Percentiles rank a stretch among this genome's conserved stretches.
Conservation (phyloP, 2,888 invertebrate species). For the Eupeodes latifasciatus region DNA sequence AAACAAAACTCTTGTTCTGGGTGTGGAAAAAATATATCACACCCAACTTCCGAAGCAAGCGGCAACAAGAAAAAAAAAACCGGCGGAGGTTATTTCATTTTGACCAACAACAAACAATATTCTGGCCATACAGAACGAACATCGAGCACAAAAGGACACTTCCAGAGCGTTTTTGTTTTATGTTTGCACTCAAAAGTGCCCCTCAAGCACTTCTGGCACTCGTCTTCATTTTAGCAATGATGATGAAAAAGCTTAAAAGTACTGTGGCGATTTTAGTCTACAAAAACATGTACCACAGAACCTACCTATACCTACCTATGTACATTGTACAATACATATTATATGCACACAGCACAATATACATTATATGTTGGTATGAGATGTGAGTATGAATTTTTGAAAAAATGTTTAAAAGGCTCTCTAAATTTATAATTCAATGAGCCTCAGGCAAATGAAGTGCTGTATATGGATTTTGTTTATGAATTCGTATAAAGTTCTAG, state of each 20-base stretch:
- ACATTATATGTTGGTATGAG: too few relatives aligned
- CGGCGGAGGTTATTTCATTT: conserved; percentile 4
- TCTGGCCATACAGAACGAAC: background rate
- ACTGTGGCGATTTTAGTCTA: conserved; percentile 45
- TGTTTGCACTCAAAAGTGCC: conserved; percentile 36
- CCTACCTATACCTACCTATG: background rate
- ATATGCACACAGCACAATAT: too few relatives aligned
- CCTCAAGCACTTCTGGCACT: conserved; percentile 56
- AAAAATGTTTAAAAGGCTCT: conserved; percentile 32
- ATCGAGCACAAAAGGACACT: conserved; percentile 33
- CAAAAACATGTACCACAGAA: conserved; percentile 9
- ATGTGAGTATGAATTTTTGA: background rate
- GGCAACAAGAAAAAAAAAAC: background rate
- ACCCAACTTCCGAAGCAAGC: background rate
- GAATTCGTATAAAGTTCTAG: background rate
- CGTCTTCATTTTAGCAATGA: conserved; percentile 41
- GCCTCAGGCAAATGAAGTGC: conserved; percentile 24
- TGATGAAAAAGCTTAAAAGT: conserved; percentile 39
- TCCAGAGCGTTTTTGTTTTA: conserved; percentile 21
- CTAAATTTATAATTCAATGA: conserved; percentile 29
- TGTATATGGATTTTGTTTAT: conserved; percentile 19
- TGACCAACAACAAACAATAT: conserved; percentile 19
- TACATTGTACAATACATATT: background rate
- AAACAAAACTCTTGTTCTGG: background rate
- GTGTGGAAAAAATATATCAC: background rate